These are phyloP conservation scores for Chrysolina oricalcia DNA, from an alignment of 2,888 invertebrate genomes.

Conservation along the genomic window DNA sequence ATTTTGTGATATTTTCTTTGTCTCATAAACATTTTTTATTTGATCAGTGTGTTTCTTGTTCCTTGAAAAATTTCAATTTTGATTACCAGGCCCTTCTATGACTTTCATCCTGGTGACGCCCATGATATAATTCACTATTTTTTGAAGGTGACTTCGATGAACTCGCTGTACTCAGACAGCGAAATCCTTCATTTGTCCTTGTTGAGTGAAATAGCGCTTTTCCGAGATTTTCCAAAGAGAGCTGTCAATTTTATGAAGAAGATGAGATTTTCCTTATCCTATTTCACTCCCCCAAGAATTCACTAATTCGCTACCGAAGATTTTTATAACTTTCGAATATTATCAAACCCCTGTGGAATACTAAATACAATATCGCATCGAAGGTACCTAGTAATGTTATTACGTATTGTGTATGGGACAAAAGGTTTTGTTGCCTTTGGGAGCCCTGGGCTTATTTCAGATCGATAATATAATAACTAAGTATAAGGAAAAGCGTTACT, in stretches of 20 bases:
- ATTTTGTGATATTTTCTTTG: too few relatives aligned
- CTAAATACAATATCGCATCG: neutral
- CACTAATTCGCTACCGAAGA: neutral
- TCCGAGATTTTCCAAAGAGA: too few relatives aligned
- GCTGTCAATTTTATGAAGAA: too few relatives aligned
- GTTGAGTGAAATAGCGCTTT: too few relatives aligned
- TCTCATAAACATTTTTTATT: neutral
- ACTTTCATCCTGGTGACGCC: neutral
- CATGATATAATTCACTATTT: neutral
- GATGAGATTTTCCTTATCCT: neutral
- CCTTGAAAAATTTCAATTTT: too few relatives aligned
- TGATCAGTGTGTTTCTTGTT: neutral
- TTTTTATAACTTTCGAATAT: neutral
- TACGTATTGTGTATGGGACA: conserved; percentile 14
- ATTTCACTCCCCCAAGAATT: neutral
- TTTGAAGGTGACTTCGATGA: too few relatives aligned
- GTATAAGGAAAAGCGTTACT: conserved; percentile 19
- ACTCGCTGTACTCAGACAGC: too few relatives aligned
- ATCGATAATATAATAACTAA: conserved; percentile 6
- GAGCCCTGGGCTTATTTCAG: conserved; percentile 12
- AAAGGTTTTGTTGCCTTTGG: conserved; percentile 8
- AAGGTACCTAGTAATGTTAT: neutral
- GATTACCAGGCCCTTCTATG: too few relatives aligned
- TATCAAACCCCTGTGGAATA: neutral
- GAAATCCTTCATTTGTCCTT: too few relatives aligned